Base-by-base conservation (phyloP, 2,113 vertebrate species). In the Alaudala cheleensis region DNA sequence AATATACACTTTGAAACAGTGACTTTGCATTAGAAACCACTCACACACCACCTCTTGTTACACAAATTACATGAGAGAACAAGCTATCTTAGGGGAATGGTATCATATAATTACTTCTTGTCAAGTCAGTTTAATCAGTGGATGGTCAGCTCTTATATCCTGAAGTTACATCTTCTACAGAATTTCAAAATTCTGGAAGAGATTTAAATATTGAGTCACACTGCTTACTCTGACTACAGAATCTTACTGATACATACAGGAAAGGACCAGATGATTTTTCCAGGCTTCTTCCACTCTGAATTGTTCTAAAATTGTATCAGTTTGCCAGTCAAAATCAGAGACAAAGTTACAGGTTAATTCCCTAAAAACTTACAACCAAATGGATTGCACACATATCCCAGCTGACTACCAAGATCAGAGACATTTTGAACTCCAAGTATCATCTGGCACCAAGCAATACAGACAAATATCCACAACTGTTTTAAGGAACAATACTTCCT, bases 31-130 rank as follows among this genome's bases (percentile, higher is more conserved):
- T 66, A 66, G 45, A 58, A 88, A 37, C 45, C 54, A 44, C 31
- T 82, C 57, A 54, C 61, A 64, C 10, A 19, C 5, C 57, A 44
- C 33, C 62, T 67, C 81, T 73, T 4, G 0, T 44, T 72, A 58
- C 90, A 72, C 74, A 94, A 96, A 93, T 91, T 87, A 95, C 66
- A 93, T 25, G 12, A 89, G 64, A 79, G 77, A 72, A 82, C 21
- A 54, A 58, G 33, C 14, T 45, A 50, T 39, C 93, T 85, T 33
- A 65, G 22, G 91, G 94, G 81, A 95, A 81, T 26, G 23, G 33
- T 49, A 87, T 57, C 28, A 87, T 67, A 33, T 94, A 97, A 95
- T 95, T 96, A 95, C 85, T 90, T 89, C 71, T 95, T 37, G 37
- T 67, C n/a, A 79, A 80, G 94, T 82, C 91, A 91, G 80, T 71